A percentile compares a stretch with the other conserved stretches of the same genome.
Evolutionary conservation across 2,797 vertebrate species (phyloP).

Genomic region (Coregonus suidteri): DNA sequence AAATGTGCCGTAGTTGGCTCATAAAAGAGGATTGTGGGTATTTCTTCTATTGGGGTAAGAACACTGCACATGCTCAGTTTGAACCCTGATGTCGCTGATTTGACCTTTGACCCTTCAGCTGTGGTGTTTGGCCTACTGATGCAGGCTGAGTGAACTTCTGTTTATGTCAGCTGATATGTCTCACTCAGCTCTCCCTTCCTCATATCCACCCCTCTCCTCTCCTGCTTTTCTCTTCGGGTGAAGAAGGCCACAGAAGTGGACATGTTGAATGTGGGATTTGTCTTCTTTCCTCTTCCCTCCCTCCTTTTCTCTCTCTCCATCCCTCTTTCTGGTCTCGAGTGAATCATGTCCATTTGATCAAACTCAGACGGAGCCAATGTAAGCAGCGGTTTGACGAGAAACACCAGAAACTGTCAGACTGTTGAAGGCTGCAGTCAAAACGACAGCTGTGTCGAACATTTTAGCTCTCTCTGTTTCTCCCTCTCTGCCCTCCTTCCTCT

Average conservation of each 20-base stretch:
- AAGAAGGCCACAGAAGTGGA: slow-evolving; percentile 36
- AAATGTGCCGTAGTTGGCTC: too few species aligned
- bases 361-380: slow-evolving; percentile 64
- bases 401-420: slow-evolving; percentile 66
- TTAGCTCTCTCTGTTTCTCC: slow-evolving; percentile 40
- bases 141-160: slow-evolving; percentile 21
- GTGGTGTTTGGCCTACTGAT: slow-evolving; percentile 25
- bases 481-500: slow-evolving; percentile 4
- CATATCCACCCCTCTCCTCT: neutral
- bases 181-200: slow-evolving; percentile 21
- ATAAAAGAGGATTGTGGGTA: too few species aligned
- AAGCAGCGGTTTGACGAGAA: slow-evolving; percentile 66
- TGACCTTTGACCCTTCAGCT: slow-evolving; percentile 33
- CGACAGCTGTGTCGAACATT: slow-evolving; percentile 56
- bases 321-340: slow-evolving; percentile 48
- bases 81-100: too few species aligned
- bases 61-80: too few species aligned
- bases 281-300: slow-evolving; percentile 23
- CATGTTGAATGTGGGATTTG: slow-evolving; percentile 39
- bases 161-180: slow-evolving; percentile 36
- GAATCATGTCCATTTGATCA: slow-evolving; percentile 68
- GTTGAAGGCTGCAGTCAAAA: slow-evolving; percentile 67
- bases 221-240: neutral
- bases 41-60: too few species aligned
- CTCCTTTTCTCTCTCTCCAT: neutral